These are phyloP conservation scores for Lobophora halterata DNA, from an alignment of 2,888 invertebrate genomes.

Conservation along the genomic window DNA sequence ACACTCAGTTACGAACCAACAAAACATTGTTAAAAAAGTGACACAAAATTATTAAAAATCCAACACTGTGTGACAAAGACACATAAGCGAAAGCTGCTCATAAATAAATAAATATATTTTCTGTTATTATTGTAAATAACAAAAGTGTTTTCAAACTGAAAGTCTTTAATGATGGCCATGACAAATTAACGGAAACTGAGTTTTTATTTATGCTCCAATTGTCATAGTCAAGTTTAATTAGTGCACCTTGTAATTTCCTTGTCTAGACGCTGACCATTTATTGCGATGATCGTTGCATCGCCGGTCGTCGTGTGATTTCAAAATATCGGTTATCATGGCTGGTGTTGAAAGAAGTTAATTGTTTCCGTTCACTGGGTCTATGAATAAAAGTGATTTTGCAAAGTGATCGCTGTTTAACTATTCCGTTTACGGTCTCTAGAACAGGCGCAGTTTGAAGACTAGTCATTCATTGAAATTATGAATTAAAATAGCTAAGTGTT, in stretches of 20 bases:
- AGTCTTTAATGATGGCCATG: constrained; percentile 1
- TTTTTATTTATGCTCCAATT: constrained; percentile 50
- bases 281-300: constrained; percentile 40
- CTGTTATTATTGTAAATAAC: no score
- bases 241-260: constrained; percentile 55
- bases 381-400: constrained; percentile 65
- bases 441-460: no score
- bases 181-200: constrained; percentile 3
- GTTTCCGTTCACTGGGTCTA: constrained; percentile 53
- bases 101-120: no score
- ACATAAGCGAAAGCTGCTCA: no score
- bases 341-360: constrained; percentile 56
- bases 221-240: constrained; percentile 52
- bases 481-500: no score
- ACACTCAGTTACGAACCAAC: no score
- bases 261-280: constrained; percentile 54
- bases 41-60: no score
- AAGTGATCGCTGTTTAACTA: constrained; percentile 19
- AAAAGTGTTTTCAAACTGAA: constrained; percentile 1
- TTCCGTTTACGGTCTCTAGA: neutral
- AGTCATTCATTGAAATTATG: no score
- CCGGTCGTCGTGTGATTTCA: constrained; percentile 40
- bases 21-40: no score
- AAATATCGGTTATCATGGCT: constrained; percentile 48
- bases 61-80: no score